phyloP scores from a whole-genome alignment of 2,113 vertebrate genomes.

The Rhea americana region DNA sequence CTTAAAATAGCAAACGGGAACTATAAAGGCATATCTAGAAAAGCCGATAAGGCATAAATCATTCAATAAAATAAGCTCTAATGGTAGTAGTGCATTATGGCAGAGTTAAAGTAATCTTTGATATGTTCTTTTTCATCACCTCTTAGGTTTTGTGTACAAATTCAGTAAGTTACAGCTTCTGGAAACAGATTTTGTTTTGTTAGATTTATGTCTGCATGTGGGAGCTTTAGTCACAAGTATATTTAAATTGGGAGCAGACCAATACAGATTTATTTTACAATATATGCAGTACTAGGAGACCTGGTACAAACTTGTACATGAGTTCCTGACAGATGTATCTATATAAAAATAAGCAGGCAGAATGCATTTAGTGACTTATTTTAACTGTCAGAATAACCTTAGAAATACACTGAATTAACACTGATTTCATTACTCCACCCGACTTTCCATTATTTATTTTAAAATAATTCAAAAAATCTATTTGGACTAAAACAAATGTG shows the following conservation, averaged over 20 bases:
- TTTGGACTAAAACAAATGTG: not conserved
- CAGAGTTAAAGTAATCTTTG: not conserved
- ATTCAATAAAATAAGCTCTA: constrained; percentile 8
- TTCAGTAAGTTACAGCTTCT: not conserved
- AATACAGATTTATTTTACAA: constrained; percentile 27
- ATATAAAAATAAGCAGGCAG: constrained; percentile 32
- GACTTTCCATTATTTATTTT: constrained; percentile 4
- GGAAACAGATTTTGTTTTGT: constrained; percentile 10
- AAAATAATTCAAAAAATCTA: not conserved
- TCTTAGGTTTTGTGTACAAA: constrained; percentile 23
- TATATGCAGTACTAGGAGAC: not conserved
- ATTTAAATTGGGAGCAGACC: constrained; percentile 31
- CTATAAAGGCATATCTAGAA: constrained; percentile 18
- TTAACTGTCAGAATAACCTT: not conserved
- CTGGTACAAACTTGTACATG: not conserved
- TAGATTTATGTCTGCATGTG: constrained; percentile 1
- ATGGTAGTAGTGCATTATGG: not conserved
- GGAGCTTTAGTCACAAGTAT: constrained; percentile 18
- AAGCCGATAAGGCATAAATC: constrained; percentile 7
- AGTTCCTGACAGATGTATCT: constrained; percentile 43
- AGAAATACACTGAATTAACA: not conserved
- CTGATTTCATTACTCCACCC: not conserved
- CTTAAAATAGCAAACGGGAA: not conserved
- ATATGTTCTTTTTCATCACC: not conserved
- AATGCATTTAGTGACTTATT: constrained; percentile 34